A percentile compares a stretch with the other conserved stretches of the same genome.
Evolutionary conservation across 2,888 invertebrate genomes (phyloP).

Genomic region (Heliconius ismenius): DNA sequence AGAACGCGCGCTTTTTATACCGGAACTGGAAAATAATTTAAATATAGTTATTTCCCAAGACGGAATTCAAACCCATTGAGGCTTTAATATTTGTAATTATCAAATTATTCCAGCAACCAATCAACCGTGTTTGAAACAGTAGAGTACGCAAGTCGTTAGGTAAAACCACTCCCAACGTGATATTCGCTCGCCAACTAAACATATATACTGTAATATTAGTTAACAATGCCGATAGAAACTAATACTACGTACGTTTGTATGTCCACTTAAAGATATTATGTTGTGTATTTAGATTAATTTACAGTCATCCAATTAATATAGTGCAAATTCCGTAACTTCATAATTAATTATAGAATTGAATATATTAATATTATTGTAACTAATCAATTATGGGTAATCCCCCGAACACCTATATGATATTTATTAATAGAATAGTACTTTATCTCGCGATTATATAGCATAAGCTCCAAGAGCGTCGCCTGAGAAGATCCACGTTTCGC

Average conservation of each 20-base stretch:
- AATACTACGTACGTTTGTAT: neutral
- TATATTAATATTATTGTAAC: neutral
- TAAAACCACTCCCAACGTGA: neutral
- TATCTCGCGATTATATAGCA: no score
- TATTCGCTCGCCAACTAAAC: neutral
- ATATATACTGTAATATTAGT: neutral
- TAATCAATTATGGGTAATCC: no score
- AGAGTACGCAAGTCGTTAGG: neutral
- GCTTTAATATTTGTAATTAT: neutral
- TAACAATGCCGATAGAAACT: neutral
- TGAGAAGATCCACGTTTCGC: no score
- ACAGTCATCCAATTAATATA: neutral
- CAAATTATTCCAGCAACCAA: neutral
- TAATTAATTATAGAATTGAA: neutral
- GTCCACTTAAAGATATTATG: neutral
- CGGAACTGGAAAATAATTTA: no score
- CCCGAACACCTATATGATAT: no score
- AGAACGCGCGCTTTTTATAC: no score
- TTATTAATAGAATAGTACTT: no score
- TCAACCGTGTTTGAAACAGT: neutral
- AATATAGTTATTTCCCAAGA: no score
- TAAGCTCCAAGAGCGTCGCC: no score
- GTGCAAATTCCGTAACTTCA: neutral
- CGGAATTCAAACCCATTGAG: no score
- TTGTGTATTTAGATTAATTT: neutral